A percentile compares a stretch with the other conserved stretches of the same genome.
Conservation (phyloP, 2,888 invertebrate genomes). For the Tholera decimalis region DNA sequence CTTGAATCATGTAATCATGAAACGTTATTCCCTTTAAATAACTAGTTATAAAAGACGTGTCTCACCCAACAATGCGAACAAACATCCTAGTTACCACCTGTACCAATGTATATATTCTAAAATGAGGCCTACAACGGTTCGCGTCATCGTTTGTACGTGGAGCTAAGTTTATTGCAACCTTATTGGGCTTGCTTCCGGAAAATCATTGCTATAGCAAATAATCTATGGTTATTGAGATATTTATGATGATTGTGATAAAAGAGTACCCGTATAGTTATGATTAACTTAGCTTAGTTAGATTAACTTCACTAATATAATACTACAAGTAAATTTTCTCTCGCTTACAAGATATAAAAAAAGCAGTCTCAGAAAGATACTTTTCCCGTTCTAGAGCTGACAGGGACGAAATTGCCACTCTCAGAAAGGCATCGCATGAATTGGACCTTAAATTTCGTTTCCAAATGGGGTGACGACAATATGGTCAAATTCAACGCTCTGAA, state of each 20-base stretch:
- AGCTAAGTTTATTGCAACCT: slow-evolving; percentile 35
- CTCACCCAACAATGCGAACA: neutral
- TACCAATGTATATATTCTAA: slow-evolving; percentile 40
- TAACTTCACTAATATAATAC: no score
- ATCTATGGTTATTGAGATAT: slow-evolving; percentile 12
- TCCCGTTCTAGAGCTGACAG: no score
- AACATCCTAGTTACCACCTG: slow-evolving; percentile 45
- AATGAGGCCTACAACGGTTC: slow-evolving; percentile 34
- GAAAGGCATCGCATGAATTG: no score
- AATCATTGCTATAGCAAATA: slow-evolving; percentile 20
- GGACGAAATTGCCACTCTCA: no score
- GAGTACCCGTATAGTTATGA: neutral
- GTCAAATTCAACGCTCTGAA: no score
- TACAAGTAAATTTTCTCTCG: no score
- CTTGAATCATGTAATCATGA: no score
- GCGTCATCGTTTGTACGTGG: slow-evolving; percentile 49
- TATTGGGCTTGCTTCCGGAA: slow-evolving; percentile 40
- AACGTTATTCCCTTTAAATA: neutral
- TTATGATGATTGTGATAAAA: neutral
- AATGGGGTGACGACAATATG: no score
- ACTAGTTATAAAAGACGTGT: neutral
- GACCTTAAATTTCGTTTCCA: no score
- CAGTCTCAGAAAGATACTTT: no score
- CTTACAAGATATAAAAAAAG: no score
- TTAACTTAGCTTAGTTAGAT: no score